These are phyloP conservation scores for Drosophila sordidula DNA, from an alignment of 2,888 invertebrate species.

Conservation along the genomic window DNA sequence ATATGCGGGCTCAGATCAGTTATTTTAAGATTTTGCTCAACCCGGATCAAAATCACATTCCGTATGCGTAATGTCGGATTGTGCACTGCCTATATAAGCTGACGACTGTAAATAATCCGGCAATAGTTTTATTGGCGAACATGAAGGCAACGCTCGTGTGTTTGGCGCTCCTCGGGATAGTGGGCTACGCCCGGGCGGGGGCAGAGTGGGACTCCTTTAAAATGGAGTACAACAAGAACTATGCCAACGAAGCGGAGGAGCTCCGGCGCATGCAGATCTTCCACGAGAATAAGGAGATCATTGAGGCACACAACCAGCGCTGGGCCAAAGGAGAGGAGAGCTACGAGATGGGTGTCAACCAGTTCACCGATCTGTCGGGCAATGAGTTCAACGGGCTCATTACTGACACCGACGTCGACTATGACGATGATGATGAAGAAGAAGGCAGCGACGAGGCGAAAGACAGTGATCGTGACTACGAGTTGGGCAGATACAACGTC, in stretches of 20 bases:
- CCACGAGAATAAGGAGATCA: slow-evolving; percentile 20
- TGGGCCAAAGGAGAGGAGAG: slow-evolving; percentile 22
- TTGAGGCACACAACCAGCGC: slow-evolving; percentile 32
- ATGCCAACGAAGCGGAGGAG: slow-evolving; percentile 3
- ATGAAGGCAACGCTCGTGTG: slow-evolving; percentile 22
- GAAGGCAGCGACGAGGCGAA: background rate
- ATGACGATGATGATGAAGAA: background rate
- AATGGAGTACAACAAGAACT: slow-evolving; percentile 22
- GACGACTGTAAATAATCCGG: too few relatives aligned
- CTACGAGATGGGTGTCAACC: slow-evolving; percentile 36
- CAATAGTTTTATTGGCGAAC: background rate
- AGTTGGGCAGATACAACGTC: background rate
- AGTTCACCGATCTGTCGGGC: slow-evolving; percentile 14
- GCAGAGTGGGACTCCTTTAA: slow-evolving; percentile 31
- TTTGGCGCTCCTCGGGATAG: slow-evolving; percentile 12
- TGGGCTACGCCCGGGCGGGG: slow-evolving; percentile 15
- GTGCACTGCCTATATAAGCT: slow-evolving; percentile 12
- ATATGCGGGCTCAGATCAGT: background rate
- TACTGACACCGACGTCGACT: background rate
- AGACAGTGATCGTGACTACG: background rate
- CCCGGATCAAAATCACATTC: slow-evolving; percentile 1
- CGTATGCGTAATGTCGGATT: background rate
- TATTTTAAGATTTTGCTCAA: background rate
- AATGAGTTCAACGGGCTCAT: slow-evolving; percentile 17
- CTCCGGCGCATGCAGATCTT: slow-evolving; percentile 7